phyloP scores from a whole-genome alignment of 2,888 invertebrate genomes.

The Terebella lapidaria region DNA sequence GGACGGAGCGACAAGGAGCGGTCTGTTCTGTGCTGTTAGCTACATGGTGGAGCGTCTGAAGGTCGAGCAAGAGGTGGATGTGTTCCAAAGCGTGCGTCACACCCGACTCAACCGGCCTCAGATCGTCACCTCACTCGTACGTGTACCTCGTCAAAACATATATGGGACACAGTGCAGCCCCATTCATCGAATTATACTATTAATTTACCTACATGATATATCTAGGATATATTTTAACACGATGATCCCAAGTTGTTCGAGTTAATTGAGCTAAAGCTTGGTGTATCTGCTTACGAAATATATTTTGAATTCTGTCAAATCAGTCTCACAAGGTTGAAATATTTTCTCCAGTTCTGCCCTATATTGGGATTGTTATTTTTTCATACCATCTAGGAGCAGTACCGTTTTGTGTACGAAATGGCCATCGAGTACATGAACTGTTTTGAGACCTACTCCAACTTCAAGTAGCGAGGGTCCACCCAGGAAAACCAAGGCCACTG shows the following conservation, averaged over 20 bases:
- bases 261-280: too few species aligned
- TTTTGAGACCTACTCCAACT: constrained; percentile 32
- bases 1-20: constrained; percentile 49
- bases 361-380: too few species aligned
- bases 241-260: too few species aligned
- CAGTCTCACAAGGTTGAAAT: too few species aligned
- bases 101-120: constrained; percentile 47
- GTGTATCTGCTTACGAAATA: too few species aligned
- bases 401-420: constrained; percentile 32
- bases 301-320: too few species aligned
- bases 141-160: constrained; percentile 3
- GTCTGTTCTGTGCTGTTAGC: constrained; percentile 44
- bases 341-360: too few species aligned
- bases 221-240: neutral
- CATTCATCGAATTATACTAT: too few species aligned
- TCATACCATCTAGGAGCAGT: constrained; percentile 32
- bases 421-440: constrained; percentile 31
- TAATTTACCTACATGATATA: too few species aligned
- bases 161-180: neutral
- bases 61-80: constrained; percentile 48
- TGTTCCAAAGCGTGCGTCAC: constrained; percentile 49
- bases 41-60: constrained; percentile 46
- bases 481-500: too few species aligned
- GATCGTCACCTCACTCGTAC: constrained; percentile 36
- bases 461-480: too few species aligned